Evolutionary conservation across 2,797 vertebrate genomes (phyloP).

Genomic region (Melanitta fusca): DNA sequence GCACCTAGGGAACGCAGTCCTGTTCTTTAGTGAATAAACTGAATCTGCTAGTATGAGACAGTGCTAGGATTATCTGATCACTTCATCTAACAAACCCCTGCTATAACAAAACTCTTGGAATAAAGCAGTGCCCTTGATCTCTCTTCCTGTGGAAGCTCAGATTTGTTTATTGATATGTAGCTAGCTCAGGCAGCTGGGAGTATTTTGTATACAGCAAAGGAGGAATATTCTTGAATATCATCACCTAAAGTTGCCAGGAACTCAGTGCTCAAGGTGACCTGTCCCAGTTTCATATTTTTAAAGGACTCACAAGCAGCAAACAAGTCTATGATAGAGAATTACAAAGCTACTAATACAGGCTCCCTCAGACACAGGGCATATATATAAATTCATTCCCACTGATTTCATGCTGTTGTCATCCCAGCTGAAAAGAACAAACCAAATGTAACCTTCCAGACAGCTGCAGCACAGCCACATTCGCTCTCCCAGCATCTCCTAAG

Average conservation of each 20-base stretch:
- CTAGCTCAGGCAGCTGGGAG: neutral
- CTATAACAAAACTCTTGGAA: neutral
- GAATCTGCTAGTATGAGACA: neutral
- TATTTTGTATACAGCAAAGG: neutral
- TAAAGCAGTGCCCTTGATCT: neutral
- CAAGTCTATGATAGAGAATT: neutral
- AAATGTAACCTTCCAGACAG: slow-evolving; percentile 2
- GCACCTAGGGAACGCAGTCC: neutral
- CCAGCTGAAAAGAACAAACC: neutral
- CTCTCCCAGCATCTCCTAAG: neutral
- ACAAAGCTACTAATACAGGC: neutral
- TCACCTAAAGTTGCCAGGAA: neutral
- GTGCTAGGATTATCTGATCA: neutral
- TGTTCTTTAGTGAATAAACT: neutral
- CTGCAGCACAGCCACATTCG: neutral
- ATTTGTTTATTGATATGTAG: neutral
- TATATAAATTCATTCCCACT: neutral
- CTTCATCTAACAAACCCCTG: neutral
- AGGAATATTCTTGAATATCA: neutral
- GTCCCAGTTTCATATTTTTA: neutral
- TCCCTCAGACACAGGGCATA: neutral
- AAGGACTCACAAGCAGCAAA: neutral
- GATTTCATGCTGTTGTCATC: neutral
- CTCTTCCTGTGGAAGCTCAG: neutral
- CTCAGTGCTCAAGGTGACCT: neutral